Conservation (phyloP, 2,113 vertebrate species). For the Rallus limicola region DNA sequence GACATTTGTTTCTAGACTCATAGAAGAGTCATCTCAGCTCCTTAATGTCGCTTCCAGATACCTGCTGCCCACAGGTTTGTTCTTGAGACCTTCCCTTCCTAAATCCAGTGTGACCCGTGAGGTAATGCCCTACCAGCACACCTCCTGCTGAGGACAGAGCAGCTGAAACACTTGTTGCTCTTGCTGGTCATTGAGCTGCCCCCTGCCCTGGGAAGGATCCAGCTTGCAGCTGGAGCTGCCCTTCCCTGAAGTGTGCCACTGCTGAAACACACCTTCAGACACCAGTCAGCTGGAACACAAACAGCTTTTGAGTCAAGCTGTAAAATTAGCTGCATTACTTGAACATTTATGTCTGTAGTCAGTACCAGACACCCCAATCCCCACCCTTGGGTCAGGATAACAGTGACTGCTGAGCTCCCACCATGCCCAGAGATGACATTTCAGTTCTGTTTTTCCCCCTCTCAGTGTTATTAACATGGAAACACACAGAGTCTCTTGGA, state of each 20-base stretch:
- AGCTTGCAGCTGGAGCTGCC: background rate
- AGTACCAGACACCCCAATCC: no score
- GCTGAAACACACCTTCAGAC: no score
- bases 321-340: no score
- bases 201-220: background rate
- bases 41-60: background rate
- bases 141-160: background rate
- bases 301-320: background rate
- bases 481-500: background rate
- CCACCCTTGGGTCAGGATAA: rapidly evolving
- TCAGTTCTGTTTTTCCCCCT: background rate
- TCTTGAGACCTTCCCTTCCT: background rate
- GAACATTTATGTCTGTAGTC: no score
- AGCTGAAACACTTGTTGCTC: background rate
- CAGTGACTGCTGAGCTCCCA: background rate
- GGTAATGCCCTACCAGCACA: background rate
- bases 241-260: background rate
- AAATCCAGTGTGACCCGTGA: rapidly evolving
- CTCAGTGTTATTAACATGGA: rapidly evolving
- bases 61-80: no score
- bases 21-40: background rate
- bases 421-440: background rate
- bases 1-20: background rate
- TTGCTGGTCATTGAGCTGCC: background rate
- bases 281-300: background rate